These are phyloP conservation scores for Zonotrichia albicollis DNA, from an alignment of 2,797 vertebrate species.

Conservation along the genomic window DNA sequence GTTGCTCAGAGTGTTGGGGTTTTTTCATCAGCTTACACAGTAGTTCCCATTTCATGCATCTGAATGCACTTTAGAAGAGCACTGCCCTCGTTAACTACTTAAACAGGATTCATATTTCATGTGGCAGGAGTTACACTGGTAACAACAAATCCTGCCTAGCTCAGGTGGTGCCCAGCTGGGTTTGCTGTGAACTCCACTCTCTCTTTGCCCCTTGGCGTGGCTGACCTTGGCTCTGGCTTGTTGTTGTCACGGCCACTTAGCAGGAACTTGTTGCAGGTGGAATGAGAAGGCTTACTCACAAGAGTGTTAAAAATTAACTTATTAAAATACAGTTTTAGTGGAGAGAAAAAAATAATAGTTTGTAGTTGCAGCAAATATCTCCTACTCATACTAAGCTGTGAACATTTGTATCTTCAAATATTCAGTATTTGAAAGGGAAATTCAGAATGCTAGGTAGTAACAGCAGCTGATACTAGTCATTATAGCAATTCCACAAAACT, in stretches of 20 bases:
- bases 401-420: background rate
- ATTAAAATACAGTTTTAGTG: background rate
- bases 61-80: background rate
- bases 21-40: background rate
- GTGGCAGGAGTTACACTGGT: background rate
- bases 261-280: background rate
- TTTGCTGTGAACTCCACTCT: background rate
- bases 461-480: background rate
- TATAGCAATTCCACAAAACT: background rate
- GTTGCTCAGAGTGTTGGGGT: background rate
- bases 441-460: background rate
- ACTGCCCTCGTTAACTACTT: background rate
- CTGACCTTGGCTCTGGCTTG: background rate
- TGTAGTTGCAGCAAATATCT: background rate
- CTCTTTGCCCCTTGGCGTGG: fast-evolving
- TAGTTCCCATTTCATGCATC: background rate
- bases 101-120: background rate
- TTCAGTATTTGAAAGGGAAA: background rate
- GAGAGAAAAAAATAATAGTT: background rate
- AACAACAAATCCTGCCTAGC: background rate
- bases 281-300: background rate
- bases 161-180: background rate
- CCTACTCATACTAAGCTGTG: background rate
- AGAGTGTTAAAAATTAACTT: background rate
- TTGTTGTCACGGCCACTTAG: background rate